Conservation (phyloP, 2,797 vertebrate genomes). For the Poeciliopsis gracilis region DNA sequence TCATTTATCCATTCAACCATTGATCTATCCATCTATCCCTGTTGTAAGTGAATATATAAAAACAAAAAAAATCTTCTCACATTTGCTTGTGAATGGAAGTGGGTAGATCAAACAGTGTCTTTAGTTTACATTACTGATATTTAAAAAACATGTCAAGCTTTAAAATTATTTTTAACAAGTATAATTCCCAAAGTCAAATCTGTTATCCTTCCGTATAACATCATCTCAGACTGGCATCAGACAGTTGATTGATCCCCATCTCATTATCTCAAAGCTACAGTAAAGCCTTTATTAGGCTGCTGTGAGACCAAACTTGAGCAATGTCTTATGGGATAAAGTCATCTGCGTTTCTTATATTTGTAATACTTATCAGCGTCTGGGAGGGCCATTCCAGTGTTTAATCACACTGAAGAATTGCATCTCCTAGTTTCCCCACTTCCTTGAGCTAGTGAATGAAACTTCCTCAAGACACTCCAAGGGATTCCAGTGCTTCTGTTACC, state of each 20-base stretch:
- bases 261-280: conserved; percentile 10
- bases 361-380: conserved; percentile 21
- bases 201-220: neutral
- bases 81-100: neutral
- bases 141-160: neutral
- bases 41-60: neutral
- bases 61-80: neutral
- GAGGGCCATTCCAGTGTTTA: conserved; percentile 26
- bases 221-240: neutral
- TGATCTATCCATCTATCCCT: neutral
- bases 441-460: conserved; percentile 45
- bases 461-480: conserved; percentile 33
- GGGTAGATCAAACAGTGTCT: neutral
- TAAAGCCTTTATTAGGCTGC: conserved; percentile 18
- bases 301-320: conserved; percentile 6
- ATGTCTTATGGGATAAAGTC: conserved; percentile 25
- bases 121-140: neutral
- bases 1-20: neutral
- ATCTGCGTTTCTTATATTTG: conserved; percentile 50
- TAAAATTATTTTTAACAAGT: neutral
- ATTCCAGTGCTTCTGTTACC: conserved; percentile 52
- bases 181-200: neutral
- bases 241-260: neutral
- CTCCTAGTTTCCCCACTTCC: conserved; percentile 26
- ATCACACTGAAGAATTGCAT: conserved; percentile 48